Evolutionary conservation across 2,113 vertebrate species (phyloP).

Genomic region (Macheiramphus alcinus): DNA sequence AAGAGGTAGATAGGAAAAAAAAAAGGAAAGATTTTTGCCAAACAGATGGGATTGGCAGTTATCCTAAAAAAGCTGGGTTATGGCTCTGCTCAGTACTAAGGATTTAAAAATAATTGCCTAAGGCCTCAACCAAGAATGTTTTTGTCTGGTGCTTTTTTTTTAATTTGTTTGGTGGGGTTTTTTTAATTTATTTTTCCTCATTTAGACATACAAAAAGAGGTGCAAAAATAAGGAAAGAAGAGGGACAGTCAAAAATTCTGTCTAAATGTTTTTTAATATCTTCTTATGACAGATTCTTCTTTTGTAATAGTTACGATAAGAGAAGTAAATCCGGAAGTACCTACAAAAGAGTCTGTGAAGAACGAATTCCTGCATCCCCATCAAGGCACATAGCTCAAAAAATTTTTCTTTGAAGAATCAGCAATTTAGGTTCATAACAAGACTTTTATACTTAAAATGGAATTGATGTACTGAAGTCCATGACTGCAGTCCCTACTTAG

Average conservation of each 20-base stretch:
- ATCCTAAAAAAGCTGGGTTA: neutral
- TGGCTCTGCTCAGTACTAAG: neutral
- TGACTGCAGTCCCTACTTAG: neutral
- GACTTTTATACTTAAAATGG: neutral
- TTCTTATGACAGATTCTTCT: neutral
- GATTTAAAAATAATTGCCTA: neutral
- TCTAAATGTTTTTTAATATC: neutral
- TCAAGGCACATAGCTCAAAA: neutral
- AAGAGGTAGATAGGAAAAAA: neutral
- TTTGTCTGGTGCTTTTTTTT: neutral
- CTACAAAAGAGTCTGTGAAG: neutral
- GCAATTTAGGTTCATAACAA: neutral
- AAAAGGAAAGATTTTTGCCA: neutral
- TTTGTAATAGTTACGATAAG: neutral
- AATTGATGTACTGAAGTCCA: neutral
- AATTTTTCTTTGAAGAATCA: neutral
- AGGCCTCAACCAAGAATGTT: neutral
- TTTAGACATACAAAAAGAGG: neutral
- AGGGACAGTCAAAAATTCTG: neutral
- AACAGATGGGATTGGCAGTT: neutral
- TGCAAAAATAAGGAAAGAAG: neutral
- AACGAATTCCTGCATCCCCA: neutral
- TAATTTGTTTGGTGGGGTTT: neutral
- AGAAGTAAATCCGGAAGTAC: neutral
- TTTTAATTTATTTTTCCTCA: too few species aligned